Percentiles rank a stretch among this genome's conserved stretches.
Evolutionary conservation across 2,888 invertebrate species (phyloP).

Genomic region (Acronicta aceris): DNA sequence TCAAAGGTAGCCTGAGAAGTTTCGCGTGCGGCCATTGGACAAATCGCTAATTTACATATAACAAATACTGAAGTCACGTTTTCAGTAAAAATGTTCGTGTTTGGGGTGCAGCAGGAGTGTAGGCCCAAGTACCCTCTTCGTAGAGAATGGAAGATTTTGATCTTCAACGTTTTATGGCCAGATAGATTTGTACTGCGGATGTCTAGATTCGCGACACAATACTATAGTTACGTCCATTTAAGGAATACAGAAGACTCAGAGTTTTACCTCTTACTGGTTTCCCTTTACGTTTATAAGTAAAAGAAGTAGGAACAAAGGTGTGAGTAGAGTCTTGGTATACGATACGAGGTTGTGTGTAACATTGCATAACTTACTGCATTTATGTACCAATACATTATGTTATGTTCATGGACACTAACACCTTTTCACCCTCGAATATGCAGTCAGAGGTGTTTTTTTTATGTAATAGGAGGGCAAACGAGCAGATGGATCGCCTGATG

Average conservation of each 20-base stretch:
- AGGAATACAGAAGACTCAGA: slow-evolving; percentile 30
- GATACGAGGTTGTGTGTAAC: too few relatives aligned
- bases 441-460: neutral
- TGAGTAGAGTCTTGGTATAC: neutral
- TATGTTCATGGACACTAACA: too few relatives aligned
- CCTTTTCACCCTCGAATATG: too few relatives aligned
- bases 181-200: slow-evolving; percentile 51
- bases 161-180: slow-evolving; percentile 49
- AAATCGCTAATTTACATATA: slow-evolving; percentile 89
- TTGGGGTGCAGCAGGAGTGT: slow-evolving; percentile 58
- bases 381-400: too few relatives aligned
- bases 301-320: neutral
- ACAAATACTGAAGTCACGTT: slow-evolving; percentile 89
- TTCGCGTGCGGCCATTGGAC: slow-evolving; percentile 71
- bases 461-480: too few relatives aligned
- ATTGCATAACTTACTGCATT: too few relatives aligned
- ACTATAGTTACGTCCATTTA: slow-evolving; percentile 41
- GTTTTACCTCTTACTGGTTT: neutral
- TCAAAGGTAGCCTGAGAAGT: slow-evolving; percentile 70
- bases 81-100: slow-evolving; percentile 83
- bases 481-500: too few relatives aligned
- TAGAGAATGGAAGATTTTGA: slow-evolving; percentile 54
- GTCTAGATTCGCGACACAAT: slow-evolving; percentile 41
- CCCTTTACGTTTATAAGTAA: neutral
- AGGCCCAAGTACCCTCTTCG: slow-evolving; percentile 38